Evolutionary conservation across 1,140 invertebrate genomes (phyloP).

Genomic region (Nebria ingens): DNA sequence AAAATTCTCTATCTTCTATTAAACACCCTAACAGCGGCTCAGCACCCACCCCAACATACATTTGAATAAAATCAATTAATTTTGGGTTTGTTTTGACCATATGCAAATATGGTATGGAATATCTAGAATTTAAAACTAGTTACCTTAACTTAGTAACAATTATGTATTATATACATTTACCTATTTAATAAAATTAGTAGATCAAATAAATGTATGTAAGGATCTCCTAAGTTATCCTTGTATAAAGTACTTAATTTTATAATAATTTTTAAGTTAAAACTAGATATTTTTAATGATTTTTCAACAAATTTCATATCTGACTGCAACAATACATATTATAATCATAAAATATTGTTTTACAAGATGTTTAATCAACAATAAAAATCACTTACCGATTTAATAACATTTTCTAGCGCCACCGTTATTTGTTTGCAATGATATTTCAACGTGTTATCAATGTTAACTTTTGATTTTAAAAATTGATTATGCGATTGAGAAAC

Average conservation of each 20-base stretch:
- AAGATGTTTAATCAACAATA: background rate
- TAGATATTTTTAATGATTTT: background rate
- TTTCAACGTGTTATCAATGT: background rate
- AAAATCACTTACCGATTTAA: background rate
- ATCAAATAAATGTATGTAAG: background rate
- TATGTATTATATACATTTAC: background rate
- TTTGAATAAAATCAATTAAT: background rate
- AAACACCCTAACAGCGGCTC: background rate
- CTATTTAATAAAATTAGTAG: background rate
- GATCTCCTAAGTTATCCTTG: background rate
- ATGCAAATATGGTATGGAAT: background rate
- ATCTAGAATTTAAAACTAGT: background rate
- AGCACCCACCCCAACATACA: background rate
- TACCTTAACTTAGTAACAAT: background rate
- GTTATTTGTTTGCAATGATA: background rate
- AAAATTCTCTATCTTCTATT: background rate
- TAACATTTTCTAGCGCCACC: background rate
- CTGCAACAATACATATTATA: background rate
- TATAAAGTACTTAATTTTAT: background rate
- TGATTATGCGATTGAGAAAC: background rate
- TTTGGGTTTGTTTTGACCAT: background rate
- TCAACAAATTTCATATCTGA: background rate
- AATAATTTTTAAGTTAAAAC: constrained; percentile 1
- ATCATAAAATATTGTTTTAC: background rate
- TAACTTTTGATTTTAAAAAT: background rate